Evolutionary conservation across 2,888 invertebrate species (phyloP).

Genomic region (Drosophila paramelanica): DNA sequence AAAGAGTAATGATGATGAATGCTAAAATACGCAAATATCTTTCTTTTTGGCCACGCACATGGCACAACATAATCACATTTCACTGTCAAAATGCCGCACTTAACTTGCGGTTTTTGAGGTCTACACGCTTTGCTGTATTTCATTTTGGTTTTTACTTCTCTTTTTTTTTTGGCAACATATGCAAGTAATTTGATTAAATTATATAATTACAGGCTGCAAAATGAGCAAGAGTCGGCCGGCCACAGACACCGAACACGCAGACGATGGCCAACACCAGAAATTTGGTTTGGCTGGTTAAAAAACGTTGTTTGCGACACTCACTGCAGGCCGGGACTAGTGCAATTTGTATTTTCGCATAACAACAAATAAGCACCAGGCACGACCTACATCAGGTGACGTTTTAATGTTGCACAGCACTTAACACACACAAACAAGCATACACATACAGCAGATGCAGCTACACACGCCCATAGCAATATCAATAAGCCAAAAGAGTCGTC

Average conservation of each 20-base stretch:
- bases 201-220: slow-evolving; percentile 81
- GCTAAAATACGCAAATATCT: slow-evolving; percentile 77
- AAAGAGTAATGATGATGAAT: slow-evolving; percentile 77
- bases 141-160: slow-evolving; percentile 23
- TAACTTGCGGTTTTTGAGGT: slow-evolving; percentile 54
- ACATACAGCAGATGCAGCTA: slow-evolving; percentile 16
- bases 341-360: slow-evolving; percentile 86
- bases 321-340: slow-evolving; percentile 89
- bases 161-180: slow-evolving; percentile 79
- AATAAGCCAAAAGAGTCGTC: slow-evolving; percentile 54
- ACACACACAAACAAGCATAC: slow-evolving; percentile 20
- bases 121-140: slow-evolving; percentile 29
- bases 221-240: slow-evolving; percentile 32
- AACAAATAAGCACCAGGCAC: slow-evolving; percentile 87
- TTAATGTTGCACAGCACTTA: slow-evolving; percentile 66
- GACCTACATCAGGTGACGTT: slow-evolving; percentile 85
- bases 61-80: slow-evolving; percentile 66
- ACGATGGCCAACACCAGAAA: slow-evolving; percentile 28
- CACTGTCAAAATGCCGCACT: slow-evolving; percentile 74
- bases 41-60: slow-evolving; percentile 65
- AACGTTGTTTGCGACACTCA: slow-evolving; percentile 74
- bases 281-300: slow-evolving; percentile 4
- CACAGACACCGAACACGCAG: slow-evolving; percentile 51
- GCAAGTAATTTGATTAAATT: slow-evolving; percentile 83
- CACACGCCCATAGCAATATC: slow-evolving; percentile 46